These are phyloP conservation scores for Calypte anna DNA, from an alignment of 2,113 vertebrate species.

Conservation along the genomic window DNA sequence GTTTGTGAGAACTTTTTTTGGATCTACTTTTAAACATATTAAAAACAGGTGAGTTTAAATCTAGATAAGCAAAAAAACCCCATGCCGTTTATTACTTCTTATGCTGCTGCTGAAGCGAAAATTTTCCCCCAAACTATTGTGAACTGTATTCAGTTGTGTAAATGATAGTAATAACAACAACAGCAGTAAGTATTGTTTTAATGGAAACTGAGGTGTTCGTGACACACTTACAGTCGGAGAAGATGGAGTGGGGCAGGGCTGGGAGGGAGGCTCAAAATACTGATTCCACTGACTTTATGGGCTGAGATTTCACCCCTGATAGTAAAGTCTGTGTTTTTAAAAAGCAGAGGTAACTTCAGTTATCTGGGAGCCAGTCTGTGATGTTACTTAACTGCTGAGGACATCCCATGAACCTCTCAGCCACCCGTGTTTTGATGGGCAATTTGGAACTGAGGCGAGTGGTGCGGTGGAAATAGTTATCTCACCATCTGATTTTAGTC, in stretches of 20 bases:
- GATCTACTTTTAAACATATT: neutral
- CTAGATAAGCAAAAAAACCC: neutral
- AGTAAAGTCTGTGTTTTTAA: neutral
- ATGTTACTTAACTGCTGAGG: neutral
- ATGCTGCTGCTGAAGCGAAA: neutral
- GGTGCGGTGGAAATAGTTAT: slow-evolving; percentile 73
- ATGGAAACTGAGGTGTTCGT: neutral
- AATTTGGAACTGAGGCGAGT: slow-evolving; percentile 9
- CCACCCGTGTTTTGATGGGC: neutral
- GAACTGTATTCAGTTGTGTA: accelerated
- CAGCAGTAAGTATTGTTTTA: neutral
- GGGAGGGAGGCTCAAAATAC: neutral
- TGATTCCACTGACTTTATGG: neutral
- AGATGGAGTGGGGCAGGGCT: neutral
- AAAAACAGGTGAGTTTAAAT: neutral
- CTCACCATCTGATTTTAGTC: slow-evolving; percentile 48
- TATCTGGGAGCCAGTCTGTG: neutral
- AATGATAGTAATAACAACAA: neutral
- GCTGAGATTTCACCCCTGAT: neutral
- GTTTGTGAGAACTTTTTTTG: neutral
- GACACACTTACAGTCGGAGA: neutral
- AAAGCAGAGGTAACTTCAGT: neutral
- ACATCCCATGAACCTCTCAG: neutral
- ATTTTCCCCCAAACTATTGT: neutral
- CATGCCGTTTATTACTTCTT: neutral